A percentile compares a stretch with the other conserved stretches of the same genome.
Evolutionary conservation across 2,888 invertebrate species (phyloP).

Genomic region (Sinelater perroti): DNA sequence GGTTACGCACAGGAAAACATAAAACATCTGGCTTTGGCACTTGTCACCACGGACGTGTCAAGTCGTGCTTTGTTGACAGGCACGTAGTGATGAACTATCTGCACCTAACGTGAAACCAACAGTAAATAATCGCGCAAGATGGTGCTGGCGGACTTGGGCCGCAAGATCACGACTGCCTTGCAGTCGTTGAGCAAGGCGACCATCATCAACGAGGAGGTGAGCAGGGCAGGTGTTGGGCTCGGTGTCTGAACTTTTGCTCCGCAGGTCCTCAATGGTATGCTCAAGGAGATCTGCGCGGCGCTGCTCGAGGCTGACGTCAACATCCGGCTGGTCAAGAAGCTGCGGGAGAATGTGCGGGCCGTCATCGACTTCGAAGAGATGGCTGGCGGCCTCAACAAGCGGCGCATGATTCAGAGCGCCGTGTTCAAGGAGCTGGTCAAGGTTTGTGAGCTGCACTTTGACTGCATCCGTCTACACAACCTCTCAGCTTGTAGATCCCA

Average conservation of each 20-base stretch:
- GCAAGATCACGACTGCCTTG: constrained; percentile 98
- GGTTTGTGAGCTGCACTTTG: too few relatives aligned
- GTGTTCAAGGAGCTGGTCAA: constrained; percentile 98
- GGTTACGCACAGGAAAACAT: too few relatives aligned
- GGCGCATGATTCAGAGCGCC: constrained; percentile 98
- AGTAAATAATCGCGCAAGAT: constrained; percentile 66
- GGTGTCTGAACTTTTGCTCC: background rate
- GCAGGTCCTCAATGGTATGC: constrained; percentile 98
- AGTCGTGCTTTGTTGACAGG: constrained; percentile 9
- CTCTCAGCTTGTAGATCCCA: constrained; percentile 90
- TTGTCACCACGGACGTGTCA: too few relatives aligned
- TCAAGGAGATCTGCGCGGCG: constrained; percentile 98
- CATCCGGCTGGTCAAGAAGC: constrained; percentile 91
- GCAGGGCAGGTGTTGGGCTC: background rate
- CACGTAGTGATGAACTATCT: background rate
- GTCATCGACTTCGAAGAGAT: constrained; percentile 99
- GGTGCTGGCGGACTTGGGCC: constrained; percentile 99
- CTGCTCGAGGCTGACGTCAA: constrained; percentile 97
- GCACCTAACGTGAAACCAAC: background rate
- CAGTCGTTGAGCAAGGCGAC: constrained; percentile 98
- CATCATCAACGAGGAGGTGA: constrained; percentile 96
- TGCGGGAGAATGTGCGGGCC: constrained; percentile 95
- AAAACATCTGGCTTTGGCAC: too few relatives aligned
- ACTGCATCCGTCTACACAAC: too few relatives aligned
- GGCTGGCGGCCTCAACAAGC: constrained; percentile 97